These are phyloP conservation scores for Lucinisca nassula DNA, from an alignment of 2,888 invertebrate genomes.

Conservation along the genomic window DNA sequence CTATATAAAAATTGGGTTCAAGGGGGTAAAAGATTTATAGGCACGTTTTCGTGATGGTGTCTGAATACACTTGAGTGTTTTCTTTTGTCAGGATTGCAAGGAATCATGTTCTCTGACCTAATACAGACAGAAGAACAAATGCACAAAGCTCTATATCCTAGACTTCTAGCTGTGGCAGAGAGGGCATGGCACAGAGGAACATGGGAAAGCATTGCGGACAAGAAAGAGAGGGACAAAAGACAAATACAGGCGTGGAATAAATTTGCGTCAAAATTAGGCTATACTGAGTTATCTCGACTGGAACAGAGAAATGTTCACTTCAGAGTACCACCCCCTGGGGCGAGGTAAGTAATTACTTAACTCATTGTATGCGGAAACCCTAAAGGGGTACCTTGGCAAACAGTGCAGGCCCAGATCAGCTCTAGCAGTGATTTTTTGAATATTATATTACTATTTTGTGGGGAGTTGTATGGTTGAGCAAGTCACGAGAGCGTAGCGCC, in stretches of 20 bases:
- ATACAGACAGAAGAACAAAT: background rate
- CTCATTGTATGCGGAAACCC: no score
- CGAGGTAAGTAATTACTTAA: background rate
- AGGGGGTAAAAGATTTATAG: no score
- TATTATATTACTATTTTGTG: no score
- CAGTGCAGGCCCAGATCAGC: no score
- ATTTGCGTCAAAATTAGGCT: background rate
- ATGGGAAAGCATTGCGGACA: background rate
- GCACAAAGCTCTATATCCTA: background rate
- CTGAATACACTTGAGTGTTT: no score
- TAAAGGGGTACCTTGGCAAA: no score
- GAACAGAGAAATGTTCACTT: background rate
- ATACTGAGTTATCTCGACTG: background rate
- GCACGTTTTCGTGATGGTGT: no score
- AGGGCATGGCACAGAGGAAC: background rate
- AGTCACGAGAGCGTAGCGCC: no score
- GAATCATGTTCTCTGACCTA: background rate
- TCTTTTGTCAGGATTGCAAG: background rate
- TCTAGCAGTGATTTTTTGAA: no score
- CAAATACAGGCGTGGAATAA: background rate
- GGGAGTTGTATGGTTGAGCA: no score
- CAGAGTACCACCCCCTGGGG: background rate
- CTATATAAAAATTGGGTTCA: no score
- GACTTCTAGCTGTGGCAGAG: background rate
- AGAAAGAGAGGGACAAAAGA: background rate